A percentile compares a stretch with the other conserved stretches of the same genome.
phyloP scores from a whole-genome alignment of 1,140 invertebrate species.

The Achatina immaculata region DNA sequence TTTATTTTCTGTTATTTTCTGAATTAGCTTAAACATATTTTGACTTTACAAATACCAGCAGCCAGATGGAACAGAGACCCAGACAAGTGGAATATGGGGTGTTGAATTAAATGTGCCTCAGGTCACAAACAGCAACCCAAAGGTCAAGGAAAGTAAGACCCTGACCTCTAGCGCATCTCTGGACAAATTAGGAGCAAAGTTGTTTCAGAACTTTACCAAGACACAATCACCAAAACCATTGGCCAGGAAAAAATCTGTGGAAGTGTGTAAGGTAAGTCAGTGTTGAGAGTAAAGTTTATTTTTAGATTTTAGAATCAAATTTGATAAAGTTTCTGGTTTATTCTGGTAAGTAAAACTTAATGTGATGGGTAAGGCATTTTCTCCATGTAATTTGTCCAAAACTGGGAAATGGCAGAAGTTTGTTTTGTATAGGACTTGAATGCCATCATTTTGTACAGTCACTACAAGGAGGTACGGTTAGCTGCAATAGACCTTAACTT shows the following conservation, averaged over 20 bases:
- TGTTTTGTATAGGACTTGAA: too few relatives aligned
- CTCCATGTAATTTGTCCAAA: too few relatives aligned
- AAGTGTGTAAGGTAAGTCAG: slow-evolving; percentile 16
- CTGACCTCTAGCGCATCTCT: neutral
- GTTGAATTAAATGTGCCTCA: slow-evolving; percentile 23
- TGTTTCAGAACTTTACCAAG: slow-evolving; percentile 8
- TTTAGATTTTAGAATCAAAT: too few relatives aligned
- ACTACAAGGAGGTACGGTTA: too few relatives aligned
- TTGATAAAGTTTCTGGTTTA: too few relatives aligned
- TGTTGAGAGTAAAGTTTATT: too few relatives aligned
- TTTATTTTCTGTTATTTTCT: too few relatives aligned
- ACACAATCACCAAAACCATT: neutral
- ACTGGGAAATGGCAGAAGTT: too few relatives aligned
- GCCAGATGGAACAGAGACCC: neutral
- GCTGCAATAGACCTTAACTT: too few relatives aligned
- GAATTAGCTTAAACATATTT: neutral
- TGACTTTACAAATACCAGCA: neutral
- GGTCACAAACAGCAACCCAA: neutral
- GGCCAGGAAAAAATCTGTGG: neutral
- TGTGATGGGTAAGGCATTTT: too few relatives aligned
- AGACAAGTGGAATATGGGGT: slow-evolving; percentile 22
- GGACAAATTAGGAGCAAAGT: slow-evolving; percentile 19
- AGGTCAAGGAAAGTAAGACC: neutral
- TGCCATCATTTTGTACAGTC: too few relatives aligned
- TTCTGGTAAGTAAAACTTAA: too few relatives aligned